These are phyloP conservation scores for Osmoderma eremita DNA, from an alignment of 2,888 invertebrate species.

Conservation along the genomic window DNA sequence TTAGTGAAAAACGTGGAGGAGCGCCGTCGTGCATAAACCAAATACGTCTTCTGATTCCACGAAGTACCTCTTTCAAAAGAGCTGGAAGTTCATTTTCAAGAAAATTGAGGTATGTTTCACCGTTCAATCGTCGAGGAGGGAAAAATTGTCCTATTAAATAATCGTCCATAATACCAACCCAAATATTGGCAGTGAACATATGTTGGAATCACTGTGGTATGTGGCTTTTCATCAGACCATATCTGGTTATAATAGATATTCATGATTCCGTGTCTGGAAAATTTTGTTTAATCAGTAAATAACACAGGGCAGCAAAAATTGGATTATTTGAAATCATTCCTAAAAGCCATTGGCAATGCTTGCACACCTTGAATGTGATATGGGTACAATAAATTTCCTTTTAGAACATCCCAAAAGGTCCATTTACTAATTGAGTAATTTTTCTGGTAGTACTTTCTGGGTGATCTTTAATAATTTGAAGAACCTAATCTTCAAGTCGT, in stretches of 20 bases:
- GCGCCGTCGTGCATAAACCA: too few species aligned
- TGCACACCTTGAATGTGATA: too few species aligned
- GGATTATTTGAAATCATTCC: not conserved
- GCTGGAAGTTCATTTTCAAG: conserved; percentile 1
- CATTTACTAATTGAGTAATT: too few species aligned
- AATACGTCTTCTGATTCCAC: not conserved
- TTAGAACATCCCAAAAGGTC: too few species aligned
- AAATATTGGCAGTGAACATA: not conserved
- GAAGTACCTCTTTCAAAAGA: not conserved
- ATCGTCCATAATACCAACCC: conserved; percentile 3
- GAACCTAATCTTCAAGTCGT: too few species aligned
- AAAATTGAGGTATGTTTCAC: conserved; percentile 3
- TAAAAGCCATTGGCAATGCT: not conserved
- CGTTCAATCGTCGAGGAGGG: not conserved
- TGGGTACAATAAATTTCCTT: too few species aligned
- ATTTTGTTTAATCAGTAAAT: not conserved
- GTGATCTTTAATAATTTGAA: too few species aligned
- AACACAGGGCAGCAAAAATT: not conserved
- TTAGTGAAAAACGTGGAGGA: too few species aligned
- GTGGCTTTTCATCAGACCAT: not conserved
- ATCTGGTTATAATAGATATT: not conserved
- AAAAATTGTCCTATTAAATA: conserved; percentile 6
- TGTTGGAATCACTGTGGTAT: not conserved
- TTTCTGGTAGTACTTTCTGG: too few species aligned
- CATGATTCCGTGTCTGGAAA: not conserved